These are phyloP conservation scores for Homarus americanus DNA, from an alignment of 1,140 invertebrate species.

Conservation along the genomic window DNA sequence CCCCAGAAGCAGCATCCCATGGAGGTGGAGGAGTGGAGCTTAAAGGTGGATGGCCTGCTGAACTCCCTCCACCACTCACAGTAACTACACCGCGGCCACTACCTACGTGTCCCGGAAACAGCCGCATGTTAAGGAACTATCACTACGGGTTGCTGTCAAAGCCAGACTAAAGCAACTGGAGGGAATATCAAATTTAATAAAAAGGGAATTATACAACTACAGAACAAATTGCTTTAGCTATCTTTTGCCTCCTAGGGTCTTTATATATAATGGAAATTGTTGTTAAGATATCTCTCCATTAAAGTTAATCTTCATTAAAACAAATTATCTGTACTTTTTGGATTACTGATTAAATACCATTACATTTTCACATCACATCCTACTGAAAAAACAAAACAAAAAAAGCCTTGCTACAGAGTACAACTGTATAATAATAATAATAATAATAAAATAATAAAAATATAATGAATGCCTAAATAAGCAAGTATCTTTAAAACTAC, in stretches of 20 bases:
- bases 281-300: not conserved
- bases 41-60: conserved; percentile 75
- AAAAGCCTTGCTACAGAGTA: not conserved
- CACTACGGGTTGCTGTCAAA: conserved; percentile 1
- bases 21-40: conserved; percentile 77
- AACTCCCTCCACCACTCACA: conserved; percentile 45
- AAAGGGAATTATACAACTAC: not conserved
- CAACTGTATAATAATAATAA: too few relatives aligned
- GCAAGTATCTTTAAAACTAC: not conserved
- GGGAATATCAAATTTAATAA: not conserved
- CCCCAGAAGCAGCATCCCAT: conserved; percentile 75
- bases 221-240: not conserved
- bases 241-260: not conserved
- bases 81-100: conserved; percentile 59
- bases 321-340: not conserved
- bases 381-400: not conserved
- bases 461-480: not conserved
- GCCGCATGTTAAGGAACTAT: conserved; percentile 8
- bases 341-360: not conserved
- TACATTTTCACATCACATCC: not conserved
- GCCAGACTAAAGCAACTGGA: not conserved
- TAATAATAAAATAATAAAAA: not conserved
- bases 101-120: conserved; percentile 35
- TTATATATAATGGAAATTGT: not conserved
- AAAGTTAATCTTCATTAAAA: not conserved